These are phyloP conservation scores for Dinomys branickii DNA, from an alignment of 2,113 vertebrate genomes.

Conservation along the genomic window DNA sequence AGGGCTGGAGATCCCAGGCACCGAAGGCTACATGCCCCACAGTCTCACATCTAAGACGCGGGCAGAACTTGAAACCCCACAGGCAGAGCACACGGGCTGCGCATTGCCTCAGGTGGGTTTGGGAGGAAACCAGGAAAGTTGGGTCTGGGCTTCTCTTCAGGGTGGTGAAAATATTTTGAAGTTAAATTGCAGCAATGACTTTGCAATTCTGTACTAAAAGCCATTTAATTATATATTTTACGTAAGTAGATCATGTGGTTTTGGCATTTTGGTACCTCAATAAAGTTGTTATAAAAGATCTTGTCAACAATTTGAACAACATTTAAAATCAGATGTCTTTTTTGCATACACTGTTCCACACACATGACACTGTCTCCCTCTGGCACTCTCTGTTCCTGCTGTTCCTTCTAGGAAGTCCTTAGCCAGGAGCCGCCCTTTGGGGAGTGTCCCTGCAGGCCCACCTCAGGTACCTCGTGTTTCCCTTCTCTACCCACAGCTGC, in stretches of 20 bases:
- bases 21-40: not conserved
- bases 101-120: not conserved
- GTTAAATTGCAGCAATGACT: not conserved
- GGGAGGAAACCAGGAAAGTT: not conserved
- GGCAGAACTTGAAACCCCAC: not conserved
- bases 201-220: not conserved
- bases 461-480: not conserved
- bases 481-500: not conserved
- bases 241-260: not conserved
- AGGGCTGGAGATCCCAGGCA: not conserved
- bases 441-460: too few species aligned
- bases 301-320: not conserved
- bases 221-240: not conserved
- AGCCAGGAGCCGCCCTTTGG: not conserved
- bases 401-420: not conserved
- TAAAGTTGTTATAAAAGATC: not conserved
- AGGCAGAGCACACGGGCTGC: not conserved
- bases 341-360: not conserved
- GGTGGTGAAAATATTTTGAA: not conserved
- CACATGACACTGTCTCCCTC: not conserved
- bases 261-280: not conserved
- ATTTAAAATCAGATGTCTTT: not conserved
- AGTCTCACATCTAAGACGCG: too few species aligned
- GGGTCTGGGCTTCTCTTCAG: not conserved
- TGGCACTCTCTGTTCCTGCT: not conserved